Base-by-base conservation (phyloP, 2,888 invertebrate genomes). In the Pachydiplax longipennis region DNA sequence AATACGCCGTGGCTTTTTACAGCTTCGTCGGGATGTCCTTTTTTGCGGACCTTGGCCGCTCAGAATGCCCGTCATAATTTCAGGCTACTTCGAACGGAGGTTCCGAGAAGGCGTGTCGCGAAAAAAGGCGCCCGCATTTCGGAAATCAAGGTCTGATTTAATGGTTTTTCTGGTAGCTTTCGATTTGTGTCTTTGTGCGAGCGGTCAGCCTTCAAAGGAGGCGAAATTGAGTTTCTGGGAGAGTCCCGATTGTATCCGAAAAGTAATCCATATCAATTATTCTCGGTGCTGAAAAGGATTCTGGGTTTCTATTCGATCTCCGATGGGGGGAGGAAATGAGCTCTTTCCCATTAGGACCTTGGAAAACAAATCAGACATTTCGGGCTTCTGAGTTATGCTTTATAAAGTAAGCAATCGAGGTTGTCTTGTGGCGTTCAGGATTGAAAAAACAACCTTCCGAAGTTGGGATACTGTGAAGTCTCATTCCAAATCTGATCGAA, bases 61-160 rank as follows among this genome's bases (percentile, higher is more conserved):
- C 15, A 12, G 61, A 61, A 15, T 48, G 82, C 8, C 48, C 87
- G 58, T 87, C 87, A 87, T 87, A n/a, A 65, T 65, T 87, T 61
- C 58, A 22, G 25, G n/a, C 35, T 31, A 61, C 35, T 31, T 5
- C 4, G 65, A 22, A 25, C 12, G 65, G n/a, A 8, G n/a, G 44
- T 65, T 22, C 25, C 22, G 58, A 18, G 83, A 18, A 18, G 44
- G 83, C 58, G 31, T 58, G 83, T 82, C 13, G 58, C 35, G 18
- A 25, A 58, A 3, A 25, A n/a, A 2, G 31, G 15, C 22, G n/a
- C 87, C n/a, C 12, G 40, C 53, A 18, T 65, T 37, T 87, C 87
- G 37, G 61, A 61, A 87, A 87, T 65, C 87, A 87, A 87, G 87
- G 87, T 87, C 61, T 35, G 22, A 65, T 40, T 37, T 87, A 87